phyloP scores from a whole-genome alignment of 2,888 invertebrate species.

The Melipona bicolor region DNA sequence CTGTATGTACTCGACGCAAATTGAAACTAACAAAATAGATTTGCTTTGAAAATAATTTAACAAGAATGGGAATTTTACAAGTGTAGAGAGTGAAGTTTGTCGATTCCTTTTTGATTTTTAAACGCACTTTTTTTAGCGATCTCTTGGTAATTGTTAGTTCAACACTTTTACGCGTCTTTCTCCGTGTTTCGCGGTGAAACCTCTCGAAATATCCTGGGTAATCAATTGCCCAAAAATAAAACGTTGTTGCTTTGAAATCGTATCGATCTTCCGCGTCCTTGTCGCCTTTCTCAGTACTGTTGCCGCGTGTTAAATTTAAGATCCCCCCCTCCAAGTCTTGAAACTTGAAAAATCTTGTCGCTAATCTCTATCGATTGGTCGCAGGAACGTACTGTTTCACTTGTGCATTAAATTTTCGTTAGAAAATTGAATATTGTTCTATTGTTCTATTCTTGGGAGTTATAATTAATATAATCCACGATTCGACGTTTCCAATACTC shows the following conservation, averaged over 20 bases:
- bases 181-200: not conserved
- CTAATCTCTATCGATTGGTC: not conserved
- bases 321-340: too few species aligned
- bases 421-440: not conserved
- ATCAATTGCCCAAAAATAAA: constrained; percentile 27
- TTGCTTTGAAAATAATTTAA: not conserved
- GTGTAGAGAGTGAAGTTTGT: not conserved
- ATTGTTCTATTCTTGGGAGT: too few species aligned
- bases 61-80: not conserved
- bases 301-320: not conserved
- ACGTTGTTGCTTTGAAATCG: constrained; percentile 28
- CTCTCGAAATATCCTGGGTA: constrained; percentile 14
- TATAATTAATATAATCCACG: not conserved
- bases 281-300: not conserved
- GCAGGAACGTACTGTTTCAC: not conserved
- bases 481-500: too few species aligned
- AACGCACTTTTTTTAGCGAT: not conserved
- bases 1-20: too few species aligned
- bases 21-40: not conserved
- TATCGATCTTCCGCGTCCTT: constrained; percentile 28
- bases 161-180: not conserved
- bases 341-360: not conserved
- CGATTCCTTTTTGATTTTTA: not conserved
- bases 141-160: not conserved
- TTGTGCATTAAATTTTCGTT: not conserved